Conservation (phyloP, 2,113 vertebrate genomes). For the Vireo altiloquus region DNA sequence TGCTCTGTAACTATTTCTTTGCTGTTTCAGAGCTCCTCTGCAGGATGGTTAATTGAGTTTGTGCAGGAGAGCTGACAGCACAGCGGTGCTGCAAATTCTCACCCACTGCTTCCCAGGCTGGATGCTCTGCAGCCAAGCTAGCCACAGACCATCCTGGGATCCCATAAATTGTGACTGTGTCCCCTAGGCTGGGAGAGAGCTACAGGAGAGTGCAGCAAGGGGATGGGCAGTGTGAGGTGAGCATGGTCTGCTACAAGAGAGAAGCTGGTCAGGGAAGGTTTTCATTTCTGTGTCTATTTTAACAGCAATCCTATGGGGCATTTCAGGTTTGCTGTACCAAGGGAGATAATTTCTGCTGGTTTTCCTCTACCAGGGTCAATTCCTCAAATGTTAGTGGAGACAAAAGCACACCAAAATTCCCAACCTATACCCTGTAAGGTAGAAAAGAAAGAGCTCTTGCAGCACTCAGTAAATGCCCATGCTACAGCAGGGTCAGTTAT, state of each 20-base stretch:
- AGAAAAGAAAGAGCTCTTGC: background rate
- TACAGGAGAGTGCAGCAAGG: background rate
- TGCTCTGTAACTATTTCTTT: background rate
- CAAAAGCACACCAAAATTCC: background rate
- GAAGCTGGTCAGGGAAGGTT: background rate
- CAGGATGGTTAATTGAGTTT: background rate
- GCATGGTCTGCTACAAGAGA: background rate
- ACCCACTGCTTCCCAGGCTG: background rate
- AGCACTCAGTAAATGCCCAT: background rate
- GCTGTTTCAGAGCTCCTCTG: background rate
- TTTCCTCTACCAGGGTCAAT: background rate
- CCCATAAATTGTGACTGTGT: background rate
- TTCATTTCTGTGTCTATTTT: background rate
- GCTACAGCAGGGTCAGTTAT: background rate
- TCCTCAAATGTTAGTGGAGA: background rate
- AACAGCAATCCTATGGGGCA: background rate
- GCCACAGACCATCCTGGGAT: background rate
- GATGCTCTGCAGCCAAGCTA: background rate
- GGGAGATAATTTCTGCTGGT: background rate
- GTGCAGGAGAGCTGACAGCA: background rate
- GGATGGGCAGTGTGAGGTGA: background rate
- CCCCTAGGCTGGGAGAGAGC: background rate
- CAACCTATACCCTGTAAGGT: background rate
- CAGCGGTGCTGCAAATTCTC: background rate
- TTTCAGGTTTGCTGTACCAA: background rate